phyloP scores from a whole-genome alignment of 2,888 invertebrate species.

The Oscheius sp. region DNA sequence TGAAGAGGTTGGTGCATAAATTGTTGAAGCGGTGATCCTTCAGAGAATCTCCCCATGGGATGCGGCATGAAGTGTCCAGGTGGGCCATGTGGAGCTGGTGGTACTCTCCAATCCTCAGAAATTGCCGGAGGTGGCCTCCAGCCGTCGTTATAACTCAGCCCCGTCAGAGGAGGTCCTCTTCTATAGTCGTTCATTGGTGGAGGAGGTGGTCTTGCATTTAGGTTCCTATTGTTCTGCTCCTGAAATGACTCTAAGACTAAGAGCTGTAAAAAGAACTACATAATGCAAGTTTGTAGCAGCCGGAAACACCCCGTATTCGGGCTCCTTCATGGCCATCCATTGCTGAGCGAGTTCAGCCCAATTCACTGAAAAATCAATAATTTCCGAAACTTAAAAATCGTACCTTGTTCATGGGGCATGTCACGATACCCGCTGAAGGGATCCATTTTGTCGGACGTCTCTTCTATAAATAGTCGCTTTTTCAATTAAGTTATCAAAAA shows the following conservation, averaged over 20 bases:
- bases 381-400: not conserved
- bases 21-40: not conserved
- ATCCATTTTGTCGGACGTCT: constrained; percentile 23
- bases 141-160: not conserved
- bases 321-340: constrained; percentile 62
- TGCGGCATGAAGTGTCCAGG: not conserved
- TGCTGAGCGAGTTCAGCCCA: constrained; percentile 69
- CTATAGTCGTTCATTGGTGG: not conserved
- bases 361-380: constrained; percentile 57
- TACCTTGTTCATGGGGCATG: constrained; percentile 38
- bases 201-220: not conserved
- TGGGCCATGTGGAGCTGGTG: constrained; percentile 1
- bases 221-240: not conserved
- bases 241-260: not conserved
- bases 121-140: not conserved
- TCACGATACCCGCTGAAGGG: constrained; percentile 26
- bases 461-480: no score
- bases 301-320: constrained; percentile 28
- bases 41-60: not conserved
- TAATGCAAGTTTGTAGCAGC: constrained; percentile 13
- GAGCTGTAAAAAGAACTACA: constrained; percentile 6
- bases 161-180: constrained; percentile 6
- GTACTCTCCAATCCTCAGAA: not conserved
- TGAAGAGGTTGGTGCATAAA: not conserved
- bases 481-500: no score